Conservation (phyloP, 2,797 vertebrate genomes). For the Simalia tracyae region DNA sequence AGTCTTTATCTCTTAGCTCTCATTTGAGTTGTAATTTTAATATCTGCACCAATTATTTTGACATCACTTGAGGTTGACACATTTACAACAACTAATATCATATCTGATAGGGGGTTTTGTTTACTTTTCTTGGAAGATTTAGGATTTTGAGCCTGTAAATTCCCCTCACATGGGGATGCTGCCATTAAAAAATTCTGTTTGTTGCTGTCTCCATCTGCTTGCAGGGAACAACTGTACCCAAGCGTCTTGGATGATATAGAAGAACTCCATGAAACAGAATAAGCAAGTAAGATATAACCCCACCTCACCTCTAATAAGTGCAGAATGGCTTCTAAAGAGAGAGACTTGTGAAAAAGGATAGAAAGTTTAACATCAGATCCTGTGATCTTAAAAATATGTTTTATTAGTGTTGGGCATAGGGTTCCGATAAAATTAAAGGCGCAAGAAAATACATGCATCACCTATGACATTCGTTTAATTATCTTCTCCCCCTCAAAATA, state of each 20-base stretch:
- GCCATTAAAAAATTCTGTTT: constrained; percentile 37
- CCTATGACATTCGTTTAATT: neutral
- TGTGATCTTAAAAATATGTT: neutral
- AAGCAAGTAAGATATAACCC: constrained; percentile 27
- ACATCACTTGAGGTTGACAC: neutral
- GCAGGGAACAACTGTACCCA: constrained; percentile 24
- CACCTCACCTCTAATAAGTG: constrained; percentile 7
- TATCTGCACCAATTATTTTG: neutral
- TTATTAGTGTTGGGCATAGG: neutral
- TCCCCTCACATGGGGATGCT: constrained; percentile 25
- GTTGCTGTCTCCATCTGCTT: constrained; percentile 31
- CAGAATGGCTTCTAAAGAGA: neutral
- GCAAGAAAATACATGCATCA: neutral
- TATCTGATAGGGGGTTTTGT: neutral
- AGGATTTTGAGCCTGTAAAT: constrained; percentile 18
- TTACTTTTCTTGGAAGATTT: neutral
- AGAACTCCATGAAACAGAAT: constrained; percentile 32
- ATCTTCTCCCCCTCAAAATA: neutral
- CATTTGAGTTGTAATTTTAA: neutral
- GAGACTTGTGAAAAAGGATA: constrained; percentile 19
- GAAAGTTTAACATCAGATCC: neutral
- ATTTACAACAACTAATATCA: neutral
- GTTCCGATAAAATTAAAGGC: neutral
- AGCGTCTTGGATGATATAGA: constrained; percentile 9
- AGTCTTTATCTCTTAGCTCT: neutral